These are phyloP conservation scores for Caretta caretta DNA, from an alignment of 2,113 vertebrate species.

Conservation along the genomic window DNA sequence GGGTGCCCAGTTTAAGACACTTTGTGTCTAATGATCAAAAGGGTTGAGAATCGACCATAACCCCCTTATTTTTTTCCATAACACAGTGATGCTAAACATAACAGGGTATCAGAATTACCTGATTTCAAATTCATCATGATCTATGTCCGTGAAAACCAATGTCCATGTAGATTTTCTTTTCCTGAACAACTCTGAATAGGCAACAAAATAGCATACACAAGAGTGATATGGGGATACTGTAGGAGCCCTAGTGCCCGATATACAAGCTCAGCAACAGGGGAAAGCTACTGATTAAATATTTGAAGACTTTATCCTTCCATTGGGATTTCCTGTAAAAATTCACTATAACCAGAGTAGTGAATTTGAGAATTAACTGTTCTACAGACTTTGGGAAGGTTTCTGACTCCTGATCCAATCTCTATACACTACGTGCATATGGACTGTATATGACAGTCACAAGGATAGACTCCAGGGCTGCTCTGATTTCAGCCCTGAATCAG, in stretches of 20 bases:
- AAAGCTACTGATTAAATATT: not conserved
- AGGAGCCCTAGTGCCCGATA: not conserved
- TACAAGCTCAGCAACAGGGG: not conserved
- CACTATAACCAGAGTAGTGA: not conserved
- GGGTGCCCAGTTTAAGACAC: not conserved
- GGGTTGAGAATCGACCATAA: not conserved
- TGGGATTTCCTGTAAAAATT: not conserved
- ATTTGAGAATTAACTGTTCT: not conserved
- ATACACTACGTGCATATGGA: not conserved
- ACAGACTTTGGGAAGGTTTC: not conserved
- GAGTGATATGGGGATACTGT: not conserved
- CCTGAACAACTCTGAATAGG: not conserved
- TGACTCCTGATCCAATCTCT: not conserved
- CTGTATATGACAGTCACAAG: not conserved
- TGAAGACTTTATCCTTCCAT: not conserved
- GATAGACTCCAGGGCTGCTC: not conserved
- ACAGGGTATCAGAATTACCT: not conserved
- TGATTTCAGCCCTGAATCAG: not conserved
- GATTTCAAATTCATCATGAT: not conserved
- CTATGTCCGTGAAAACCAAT: not conserved
- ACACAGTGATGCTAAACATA: not conserved
- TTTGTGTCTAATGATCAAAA: not conserved
- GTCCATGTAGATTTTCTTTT: conserved; percentile 31
- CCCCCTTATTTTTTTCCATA: not conserved
- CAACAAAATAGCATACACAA: not conserved